phyloP scores from a whole-genome alignment of 1,140 invertebrate species.

The Planococcus citri region DNA sequence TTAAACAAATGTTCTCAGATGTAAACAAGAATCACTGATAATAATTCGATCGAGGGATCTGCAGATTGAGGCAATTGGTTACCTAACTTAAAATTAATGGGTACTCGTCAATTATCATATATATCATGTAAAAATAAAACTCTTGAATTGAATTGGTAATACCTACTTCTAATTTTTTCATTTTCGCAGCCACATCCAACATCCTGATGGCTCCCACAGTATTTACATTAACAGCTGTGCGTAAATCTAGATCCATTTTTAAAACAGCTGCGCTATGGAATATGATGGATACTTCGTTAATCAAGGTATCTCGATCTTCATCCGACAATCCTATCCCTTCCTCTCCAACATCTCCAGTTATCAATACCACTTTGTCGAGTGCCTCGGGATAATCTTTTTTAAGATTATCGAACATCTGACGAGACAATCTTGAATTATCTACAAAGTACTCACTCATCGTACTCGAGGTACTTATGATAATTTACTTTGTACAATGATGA shows the following conservation, averaged over 20 bases:
- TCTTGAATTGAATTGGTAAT: too few species aligned
- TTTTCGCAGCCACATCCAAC: slow-evolving; percentile 48
- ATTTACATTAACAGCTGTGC: slow-evolving; percentile 59
- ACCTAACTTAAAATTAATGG: too few species aligned
- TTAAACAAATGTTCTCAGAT: too few species aligned
- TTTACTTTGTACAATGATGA: too few species aligned
- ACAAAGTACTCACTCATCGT: too few species aligned
- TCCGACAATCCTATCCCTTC: slow-evolving; percentile 49
- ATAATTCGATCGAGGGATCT: too few species aligned
- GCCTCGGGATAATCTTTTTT: slow-evolving; percentile 47
- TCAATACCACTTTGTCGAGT: slow-evolving; percentile 60
- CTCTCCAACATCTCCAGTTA: slow-evolving; percentile 53
- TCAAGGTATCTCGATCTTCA: slow-evolving; percentile 40
- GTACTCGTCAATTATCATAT: too few species aligned
- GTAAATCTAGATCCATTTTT: slow-evolving; percentile 54
- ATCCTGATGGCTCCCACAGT: slow-evolving; percentile 51
- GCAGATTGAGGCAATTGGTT: too few species aligned
- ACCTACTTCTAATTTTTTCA: slow-evolving; percentile 50
- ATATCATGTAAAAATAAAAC: too few species aligned
- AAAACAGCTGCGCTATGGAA: slow-evolving; percentile 87
- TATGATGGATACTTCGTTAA: slow-evolving; percentile 54
- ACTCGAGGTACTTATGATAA: too few species aligned
- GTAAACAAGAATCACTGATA: too few species aligned
- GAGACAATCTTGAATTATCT: too few species aligned
- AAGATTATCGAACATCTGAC: slow-evolving; percentile 49